Conservation (phyloP, 2,113 vertebrate species). For the Oreotragus oreotragus region DNA sequence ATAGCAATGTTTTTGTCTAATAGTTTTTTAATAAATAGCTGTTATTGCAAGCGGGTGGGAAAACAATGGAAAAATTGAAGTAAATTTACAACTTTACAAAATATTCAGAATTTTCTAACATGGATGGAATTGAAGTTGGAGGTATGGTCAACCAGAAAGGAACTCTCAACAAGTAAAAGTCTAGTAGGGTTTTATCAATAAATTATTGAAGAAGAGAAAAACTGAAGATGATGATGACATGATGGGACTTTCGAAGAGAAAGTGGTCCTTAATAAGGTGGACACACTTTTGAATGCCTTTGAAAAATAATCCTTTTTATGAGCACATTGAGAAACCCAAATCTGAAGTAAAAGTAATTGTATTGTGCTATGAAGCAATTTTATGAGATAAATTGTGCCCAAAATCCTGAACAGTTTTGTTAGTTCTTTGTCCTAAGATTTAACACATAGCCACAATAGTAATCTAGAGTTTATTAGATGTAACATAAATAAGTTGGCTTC, state of each 20-base stretch:
- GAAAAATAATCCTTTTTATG: not conserved
- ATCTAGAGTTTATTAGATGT: not conserved
- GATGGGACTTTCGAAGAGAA: not conserved
- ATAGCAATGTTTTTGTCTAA: not conserved
- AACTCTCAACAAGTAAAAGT: not conserved
- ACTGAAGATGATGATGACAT: not conserved
- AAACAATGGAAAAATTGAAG: not conserved
- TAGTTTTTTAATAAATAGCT: not conserved
- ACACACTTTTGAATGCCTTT: not conserved
- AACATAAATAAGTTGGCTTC: not conserved
- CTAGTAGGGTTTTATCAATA: not conserved
- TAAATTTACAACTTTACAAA: not conserved
- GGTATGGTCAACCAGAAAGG: not conserved
- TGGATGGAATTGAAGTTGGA: not conserved
- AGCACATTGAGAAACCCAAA: not conserved
- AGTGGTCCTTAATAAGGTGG: not conserved
- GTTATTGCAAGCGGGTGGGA: not conserved
- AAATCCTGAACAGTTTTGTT: not conserved
- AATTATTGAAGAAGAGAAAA: not conserved
- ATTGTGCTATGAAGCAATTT: not conserved
- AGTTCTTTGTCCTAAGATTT: not conserved
- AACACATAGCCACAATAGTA: not conserved
- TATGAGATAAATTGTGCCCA: not conserved
- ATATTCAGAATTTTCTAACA: not conserved
- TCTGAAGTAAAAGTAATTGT: not conserved